Base-by-base conservation (phyloP, 2,113 vertebrate species). In the Nothobranchius furzeri region DNA sequence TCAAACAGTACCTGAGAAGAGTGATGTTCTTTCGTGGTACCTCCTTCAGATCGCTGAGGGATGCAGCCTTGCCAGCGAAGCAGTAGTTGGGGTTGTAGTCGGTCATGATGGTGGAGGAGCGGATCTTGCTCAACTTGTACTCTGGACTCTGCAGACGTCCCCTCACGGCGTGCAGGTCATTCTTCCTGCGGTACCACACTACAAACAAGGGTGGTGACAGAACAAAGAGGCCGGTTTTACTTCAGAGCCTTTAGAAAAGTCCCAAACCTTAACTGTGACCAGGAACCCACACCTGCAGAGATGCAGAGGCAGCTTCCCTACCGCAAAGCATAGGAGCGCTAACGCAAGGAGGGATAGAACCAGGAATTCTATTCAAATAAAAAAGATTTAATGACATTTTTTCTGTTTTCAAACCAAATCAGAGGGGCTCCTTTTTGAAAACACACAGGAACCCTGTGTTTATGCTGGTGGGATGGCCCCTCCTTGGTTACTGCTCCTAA, bases 71-170 rank as follows among this genome's bases (percentile, higher is more conserved):
- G 24, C 95, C 95, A 3, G 93, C 87, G 12, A 95, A 97, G 91
- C 95, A 96, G 89, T 96, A 97, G 90, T 97, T 95, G n/a, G 95
- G 96, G 64, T 95, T 96, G 89, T 96, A 96, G 80, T 96, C 95
- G 0, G 95, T 98, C 94, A 95, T 96, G 82, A 96, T 95, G 85
- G 93, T 92, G 46, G 95, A 97, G 0, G 95, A 95, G 42, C 88
- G 93, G 86, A 96, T 94, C 86, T 97, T 96, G 81, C 95, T 96
- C 75, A 97, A 91, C 73, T 96, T 95, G 42, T 95, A 96, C 73
- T 95, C 94, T 0, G 95, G 94, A 75, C 93, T 96, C 76, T 95
- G 94, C 63, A 95, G 89, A 49, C 77, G 87, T 47, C 87, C 75
- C 45, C 94, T 89, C 49, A 94, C 90, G 9, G 94, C 93, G 57